A percentile compares a stretch with the other conserved stretches of the same genome.
phyloP scores from a whole-genome alignment of 2,113 vertebrate genomes.

The Clarias magur region DNA sequence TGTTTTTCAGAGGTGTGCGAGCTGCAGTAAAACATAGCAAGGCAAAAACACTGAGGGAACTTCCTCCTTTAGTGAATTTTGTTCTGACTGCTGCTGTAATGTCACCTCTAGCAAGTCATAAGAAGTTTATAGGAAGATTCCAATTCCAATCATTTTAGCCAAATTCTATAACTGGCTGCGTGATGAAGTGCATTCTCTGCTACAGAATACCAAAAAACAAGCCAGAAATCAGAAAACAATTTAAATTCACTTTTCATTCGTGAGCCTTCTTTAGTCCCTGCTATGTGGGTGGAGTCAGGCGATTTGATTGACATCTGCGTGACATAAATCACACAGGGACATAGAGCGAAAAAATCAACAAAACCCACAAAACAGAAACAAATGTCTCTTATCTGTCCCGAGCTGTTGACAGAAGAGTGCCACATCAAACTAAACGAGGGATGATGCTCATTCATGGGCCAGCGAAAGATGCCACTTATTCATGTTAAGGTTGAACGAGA shows the following conservation, averaged over 20 bases:
- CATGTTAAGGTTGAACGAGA: conserved; percentile 34
- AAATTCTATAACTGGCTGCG: background rate
- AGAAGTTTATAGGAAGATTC: background rate
- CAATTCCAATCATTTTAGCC: background rate
- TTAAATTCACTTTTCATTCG: background rate
- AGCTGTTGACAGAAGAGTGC: conserved; percentile 53
- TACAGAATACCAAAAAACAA: background rate
- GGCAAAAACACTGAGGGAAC: background rate
- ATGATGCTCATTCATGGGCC: conserved; percentile 27
- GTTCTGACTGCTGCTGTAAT: background rate
- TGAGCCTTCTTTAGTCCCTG: conserved; percentile 39
- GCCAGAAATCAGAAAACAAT: background rate
- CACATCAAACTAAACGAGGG: conserved; percentile 59
- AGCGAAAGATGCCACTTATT: conserved; percentile 59
- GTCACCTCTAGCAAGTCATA: too few relatives aligned
- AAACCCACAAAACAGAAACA: conserved; percentile 8
- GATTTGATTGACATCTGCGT: conserved; percentile 39
- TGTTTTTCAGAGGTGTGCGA: background rate
- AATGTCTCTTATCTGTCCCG: conserved; percentile 58
- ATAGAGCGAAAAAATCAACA: background rate
- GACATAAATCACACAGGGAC: background rate
- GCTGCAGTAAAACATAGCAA: background rate
- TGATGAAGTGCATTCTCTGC: background rate
- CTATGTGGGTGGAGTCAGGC: conserved; percentile 58
- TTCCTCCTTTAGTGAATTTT: background rate